phyloP scores from a whole-genome alignment of 2,113 vertebrate species.

The Ciconia stormi region DNA sequence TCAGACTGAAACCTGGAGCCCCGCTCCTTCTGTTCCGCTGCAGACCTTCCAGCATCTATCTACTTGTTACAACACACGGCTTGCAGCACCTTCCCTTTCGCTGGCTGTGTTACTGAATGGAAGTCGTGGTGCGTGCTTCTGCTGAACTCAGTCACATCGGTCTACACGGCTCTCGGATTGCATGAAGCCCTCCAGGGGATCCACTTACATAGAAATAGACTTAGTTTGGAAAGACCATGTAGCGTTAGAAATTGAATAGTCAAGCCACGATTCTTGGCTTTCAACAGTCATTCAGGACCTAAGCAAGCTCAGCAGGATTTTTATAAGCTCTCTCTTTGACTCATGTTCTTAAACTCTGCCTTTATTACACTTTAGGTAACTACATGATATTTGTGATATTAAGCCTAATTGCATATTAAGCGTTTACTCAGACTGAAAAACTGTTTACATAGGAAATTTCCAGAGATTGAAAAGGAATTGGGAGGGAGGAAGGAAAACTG shows the following conservation, averaged over 20 bases:
- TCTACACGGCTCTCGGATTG: fast-evolving
- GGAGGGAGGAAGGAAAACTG: background rate
- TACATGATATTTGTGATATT: background rate
- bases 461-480: background rate
- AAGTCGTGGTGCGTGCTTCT: background rate
- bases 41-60: background rate
- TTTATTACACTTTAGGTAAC: background rate
- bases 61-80: fast-evolving
- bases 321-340: background rate
- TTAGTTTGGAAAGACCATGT: background rate
- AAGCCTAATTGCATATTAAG: background rate
- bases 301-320: background rate
- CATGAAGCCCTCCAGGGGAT: background rate
- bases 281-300: background rate
- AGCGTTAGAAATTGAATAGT: background rate
- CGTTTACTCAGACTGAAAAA: background rate
- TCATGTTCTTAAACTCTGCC: background rate
- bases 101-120: background rate
- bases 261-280: background rate
- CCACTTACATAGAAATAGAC: background rate
- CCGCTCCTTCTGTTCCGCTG: background rate
- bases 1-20: background rate
- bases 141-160: background rate
- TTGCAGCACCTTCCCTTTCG: background rate
- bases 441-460: background rate